A percentile compares a stretch with the other conserved stretches of the same genome.
These are phyloP conservation scores for Microplitis deprimator DNA, from an alignment of 2,888 invertebrate genomes.

Conservation along the genomic window DNA sequence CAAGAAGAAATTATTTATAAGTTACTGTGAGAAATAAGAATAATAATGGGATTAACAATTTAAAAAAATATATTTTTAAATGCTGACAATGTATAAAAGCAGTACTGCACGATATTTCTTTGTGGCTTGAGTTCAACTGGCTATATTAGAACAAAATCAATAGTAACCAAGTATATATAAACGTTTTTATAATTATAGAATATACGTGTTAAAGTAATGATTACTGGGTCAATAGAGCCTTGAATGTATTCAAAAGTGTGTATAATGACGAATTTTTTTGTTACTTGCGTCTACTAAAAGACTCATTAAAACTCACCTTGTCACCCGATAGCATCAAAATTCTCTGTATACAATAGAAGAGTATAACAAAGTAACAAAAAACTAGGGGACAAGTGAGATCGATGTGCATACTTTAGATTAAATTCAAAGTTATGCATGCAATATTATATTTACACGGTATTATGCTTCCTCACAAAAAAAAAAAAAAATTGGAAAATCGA, in stretches of 20 bases:
- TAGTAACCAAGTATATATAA: background rate
- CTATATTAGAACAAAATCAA: conserved; percentile 3
- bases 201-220: background rate
- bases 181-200: background rate
- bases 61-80: background rate
- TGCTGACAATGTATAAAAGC: background rate
- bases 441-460: background rate
- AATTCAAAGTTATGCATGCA: background rate
- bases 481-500: too few species aligned
- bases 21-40: too few species aligned
- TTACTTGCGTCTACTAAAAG: conserved; percentile 14
- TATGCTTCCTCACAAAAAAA: background rate
- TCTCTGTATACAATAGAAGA: background rate
- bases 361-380: background rate
- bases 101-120: conserved; percentile 53
- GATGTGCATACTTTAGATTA: background rate
- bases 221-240: conserved; percentile 13
- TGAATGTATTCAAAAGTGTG: conserved; percentile 5
- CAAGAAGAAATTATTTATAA: too few species aligned
- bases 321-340: background rate
- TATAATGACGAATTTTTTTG: conserved; percentile 31
- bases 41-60: background rate
- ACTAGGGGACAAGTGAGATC: background rate
- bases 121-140: conserved; percentile 43
- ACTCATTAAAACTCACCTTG: conserved; percentile 22